Conservation (phyloP, 2,888 invertebrate genomes). For the Drosophila suboccidentalis region DNA sequence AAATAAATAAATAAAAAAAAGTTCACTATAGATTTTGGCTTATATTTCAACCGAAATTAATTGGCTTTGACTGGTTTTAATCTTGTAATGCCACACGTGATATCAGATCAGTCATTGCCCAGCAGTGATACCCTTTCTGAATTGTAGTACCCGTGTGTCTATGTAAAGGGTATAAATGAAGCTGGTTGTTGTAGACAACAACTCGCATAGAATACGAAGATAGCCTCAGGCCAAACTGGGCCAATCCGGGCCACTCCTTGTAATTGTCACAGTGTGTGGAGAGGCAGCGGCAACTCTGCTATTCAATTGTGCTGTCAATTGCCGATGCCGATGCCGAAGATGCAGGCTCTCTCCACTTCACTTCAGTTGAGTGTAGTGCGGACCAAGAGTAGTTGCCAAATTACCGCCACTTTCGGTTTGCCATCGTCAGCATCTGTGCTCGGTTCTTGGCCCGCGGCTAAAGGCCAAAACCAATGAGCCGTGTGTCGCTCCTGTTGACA, state of each 20-base stretch:
- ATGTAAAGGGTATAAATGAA: conserved; percentile 43
- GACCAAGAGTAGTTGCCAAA: conserved; percentile 72
- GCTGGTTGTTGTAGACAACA: conserved; percentile 25
- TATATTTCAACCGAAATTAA: background rate
- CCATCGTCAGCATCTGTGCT: conserved; percentile 79
- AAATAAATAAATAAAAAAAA: too few species aligned
- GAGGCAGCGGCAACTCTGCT: conserved; percentile 35
- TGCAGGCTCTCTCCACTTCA: conserved; percentile 33
- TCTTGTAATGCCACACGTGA: background rate
- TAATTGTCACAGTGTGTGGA: conserved; percentile 66
- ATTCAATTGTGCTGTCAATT: conserved; percentile 66
- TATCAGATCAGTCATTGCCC: background rate
- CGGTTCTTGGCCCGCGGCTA: conserved; percentile 78
- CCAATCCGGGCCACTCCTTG: conserved; percentile 65
- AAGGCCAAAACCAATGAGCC: conserved; percentile 72
- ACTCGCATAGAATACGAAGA: conserved; percentile 33
- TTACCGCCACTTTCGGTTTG: conserved; percentile 80
- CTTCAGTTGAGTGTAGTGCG: conserved; percentile 14
- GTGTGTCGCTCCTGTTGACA: conserved; percentile 74
- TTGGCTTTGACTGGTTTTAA: background rate
- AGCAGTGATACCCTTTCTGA: conserved; percentile 13
- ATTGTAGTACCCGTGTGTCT: background rate
- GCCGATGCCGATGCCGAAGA: conserved; percentile 34
- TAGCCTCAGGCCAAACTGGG: conserved; percentile 42
- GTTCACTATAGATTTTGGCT: background rate